phyloP scores from a whole-genome alignment of 2,888 invertebrate genomes.

The Epiblema foenella region DNA sequence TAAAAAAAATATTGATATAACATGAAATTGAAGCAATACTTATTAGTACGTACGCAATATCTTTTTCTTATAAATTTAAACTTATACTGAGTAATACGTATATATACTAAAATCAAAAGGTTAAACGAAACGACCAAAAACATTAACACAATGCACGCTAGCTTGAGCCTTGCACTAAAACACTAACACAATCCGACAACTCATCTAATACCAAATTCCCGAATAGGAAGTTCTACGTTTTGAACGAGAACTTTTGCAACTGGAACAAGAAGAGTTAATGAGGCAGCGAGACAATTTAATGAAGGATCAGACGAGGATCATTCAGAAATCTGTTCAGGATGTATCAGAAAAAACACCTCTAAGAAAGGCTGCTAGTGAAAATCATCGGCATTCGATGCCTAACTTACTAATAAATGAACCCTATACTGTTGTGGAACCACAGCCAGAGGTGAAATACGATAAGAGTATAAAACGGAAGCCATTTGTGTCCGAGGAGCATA shows the following conservation, averaged over 20 bases:
- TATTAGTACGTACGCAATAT: neutral
- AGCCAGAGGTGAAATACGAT: conserved; percentile 63
- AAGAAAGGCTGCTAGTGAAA: conserved; percentile 57
- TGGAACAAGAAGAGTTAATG: conserved; percentile 91
- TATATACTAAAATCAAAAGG: neutral
- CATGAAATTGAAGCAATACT: neutral
- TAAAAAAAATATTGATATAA: neutral
- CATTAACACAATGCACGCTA: conserved; percentile 54
- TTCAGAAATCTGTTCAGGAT: conserved; percentile 87
- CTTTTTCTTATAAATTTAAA: neutral
- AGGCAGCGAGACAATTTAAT: conserved; percentile 90
- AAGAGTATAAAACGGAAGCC: conserved; percentile 73
- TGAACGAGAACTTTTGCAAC: conserved; percentile 90
- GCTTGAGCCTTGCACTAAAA: conserved; percentile 56
- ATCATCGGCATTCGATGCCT: conserved; percentile 81
- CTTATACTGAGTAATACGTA: neutral
- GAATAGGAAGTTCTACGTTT: conserved; percentile 89
- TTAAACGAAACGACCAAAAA: conserved; percentile 37
- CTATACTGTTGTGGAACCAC: conserved; percentile 58
- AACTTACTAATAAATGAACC: conserved; percentile 74
- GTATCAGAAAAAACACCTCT: conserved; percentile 78
- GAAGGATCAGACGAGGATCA: conserved; percentile 86
- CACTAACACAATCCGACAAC: conserved; percentile 11
- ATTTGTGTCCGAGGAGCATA: conserved; percentile 78
- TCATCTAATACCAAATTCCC: conserved; percentile 45